phyloP scores from a whole-genome alignment of 1,140 invertebrate species.

The Micrasema minimum region DNA sequence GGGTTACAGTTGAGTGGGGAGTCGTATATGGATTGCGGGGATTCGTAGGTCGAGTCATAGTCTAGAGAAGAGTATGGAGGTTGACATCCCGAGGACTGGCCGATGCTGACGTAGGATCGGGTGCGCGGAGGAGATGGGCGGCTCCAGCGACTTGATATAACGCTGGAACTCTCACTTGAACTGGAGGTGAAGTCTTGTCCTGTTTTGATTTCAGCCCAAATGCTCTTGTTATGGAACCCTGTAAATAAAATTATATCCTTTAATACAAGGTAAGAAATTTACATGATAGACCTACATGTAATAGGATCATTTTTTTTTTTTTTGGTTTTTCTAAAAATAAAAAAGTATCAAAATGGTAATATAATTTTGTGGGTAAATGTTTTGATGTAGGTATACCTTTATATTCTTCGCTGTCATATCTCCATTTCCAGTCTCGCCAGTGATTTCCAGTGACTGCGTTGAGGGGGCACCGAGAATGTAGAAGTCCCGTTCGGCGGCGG shows the following conservation, averaged over 20 bases:
- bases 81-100: slow-evolving; percentile 57
- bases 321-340: too few relatives aligned
- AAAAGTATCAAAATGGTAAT: too few relatives aligned
- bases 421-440: slow-evolving; percentile 47
- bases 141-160: slow-evolving; percentile 58
- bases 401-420: slow-evolving; percentile 52
- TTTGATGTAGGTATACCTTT: too few relatives aligned
- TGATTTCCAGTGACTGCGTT: slow-evolving; percentile 45
- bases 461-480: not conserved
- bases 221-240: slow-evolving; percentile 82
- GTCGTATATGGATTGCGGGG: slow-evolving; percentile 49
- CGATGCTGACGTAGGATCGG: slow-evolving; percentile 64
- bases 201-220: slow-evolving; percentile 74
- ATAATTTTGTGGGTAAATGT: too few relatives aligned
- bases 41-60: slow-evolving; percentile 50
- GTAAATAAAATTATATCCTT: slow-evolving; percentile 53
- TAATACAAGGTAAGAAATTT: too few relatives aligned
- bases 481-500: slow-evolving; percentile 1
- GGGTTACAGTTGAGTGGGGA: slow-evolving; percentile 47
- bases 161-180: slow-evolving; percentile 69
- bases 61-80: slow-evolving; percentile 42
- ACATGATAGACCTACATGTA: too few relatives aligned
- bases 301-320: too few relatives aligned
- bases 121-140: slow-evolving; percentile 60
- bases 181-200: slow-evolving; percentile 71